A percentile compares a stretch with the other conserved stretches of the same genome.
Conservation (phyloP, 1,140 invertebrate genomes). For the Ostrea denselamellosa region DNA sequence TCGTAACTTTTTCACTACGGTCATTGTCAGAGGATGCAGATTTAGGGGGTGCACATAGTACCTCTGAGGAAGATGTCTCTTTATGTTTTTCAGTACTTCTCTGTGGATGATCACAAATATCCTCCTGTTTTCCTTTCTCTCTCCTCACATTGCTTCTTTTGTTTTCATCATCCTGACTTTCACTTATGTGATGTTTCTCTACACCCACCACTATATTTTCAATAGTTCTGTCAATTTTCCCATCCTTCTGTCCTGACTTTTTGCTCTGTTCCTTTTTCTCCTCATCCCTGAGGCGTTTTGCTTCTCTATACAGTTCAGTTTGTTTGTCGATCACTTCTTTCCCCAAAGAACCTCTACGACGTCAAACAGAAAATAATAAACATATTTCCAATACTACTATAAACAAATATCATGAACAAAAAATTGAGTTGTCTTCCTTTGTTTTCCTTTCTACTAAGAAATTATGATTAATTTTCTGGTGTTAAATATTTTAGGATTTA, state of each 20-base stretch:
- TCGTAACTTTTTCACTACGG: constrained; percentile 50
- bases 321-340: constrained; percentile 1
- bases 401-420: no score
- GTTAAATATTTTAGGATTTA: no score
- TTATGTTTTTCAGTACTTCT: background rate
- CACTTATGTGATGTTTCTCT: background rate
- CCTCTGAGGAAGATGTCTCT: background rate
- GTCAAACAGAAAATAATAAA: background rate
- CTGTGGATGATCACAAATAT: background rate
- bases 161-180: background rate
- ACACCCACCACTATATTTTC: background rate
- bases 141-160: background rate
- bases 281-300: background rate
- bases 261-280: background rate
- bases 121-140: background rate
- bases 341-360: background rate
- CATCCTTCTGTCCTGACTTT: background rate
- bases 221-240: background rate
- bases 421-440: no score
- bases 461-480: no score
- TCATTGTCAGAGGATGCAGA: background rate
- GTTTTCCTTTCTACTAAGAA: no score
- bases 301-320: background rate
- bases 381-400: background rate
- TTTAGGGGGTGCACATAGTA: background rate